Evolutionary conservation across 2,113 vertebrate species (phyloP).

Genomic region (Hippocampus comes): DNA sequence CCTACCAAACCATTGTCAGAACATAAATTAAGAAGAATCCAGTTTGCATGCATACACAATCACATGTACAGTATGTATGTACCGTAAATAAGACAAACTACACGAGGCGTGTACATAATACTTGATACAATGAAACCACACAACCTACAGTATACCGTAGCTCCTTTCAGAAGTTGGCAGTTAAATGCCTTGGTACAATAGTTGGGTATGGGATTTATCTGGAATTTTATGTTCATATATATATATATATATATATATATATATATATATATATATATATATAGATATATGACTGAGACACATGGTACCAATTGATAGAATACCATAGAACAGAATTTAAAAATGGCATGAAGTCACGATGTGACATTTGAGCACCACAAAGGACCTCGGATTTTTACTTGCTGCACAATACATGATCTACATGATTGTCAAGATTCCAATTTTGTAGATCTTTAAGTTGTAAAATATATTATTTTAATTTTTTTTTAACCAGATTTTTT

Average conservation of each 20-base stretch:
- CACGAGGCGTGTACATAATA: neutral
- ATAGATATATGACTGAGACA: neutral
- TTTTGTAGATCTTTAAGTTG: neutral
- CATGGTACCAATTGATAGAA: neutral
- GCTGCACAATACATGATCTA: neutral
- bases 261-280: too few relatives aligned
- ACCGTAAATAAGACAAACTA: neutral
- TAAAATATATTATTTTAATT: too few relatives aligned
- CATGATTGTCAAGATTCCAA: neutral
- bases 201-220: too few relatives aligned
- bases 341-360: neutral
- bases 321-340: neutral
- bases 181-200: neutral
- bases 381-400: neutral
- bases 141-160: neutral
- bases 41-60: neutral
- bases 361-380: neutral
- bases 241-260: too few relatives aligned
- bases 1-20: neutral
- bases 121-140: neutral
- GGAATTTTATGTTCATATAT: neutral
- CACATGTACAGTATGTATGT: neutral
- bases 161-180: neutral
- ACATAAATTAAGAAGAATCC: neutral
- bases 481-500: too few relatives aligned